These are phyloP conservation scores for Dendrophyllia cribrosa DNA, from an alignment of 64 coral and sea anemone species.

Conservation along the genomic window DNA sequence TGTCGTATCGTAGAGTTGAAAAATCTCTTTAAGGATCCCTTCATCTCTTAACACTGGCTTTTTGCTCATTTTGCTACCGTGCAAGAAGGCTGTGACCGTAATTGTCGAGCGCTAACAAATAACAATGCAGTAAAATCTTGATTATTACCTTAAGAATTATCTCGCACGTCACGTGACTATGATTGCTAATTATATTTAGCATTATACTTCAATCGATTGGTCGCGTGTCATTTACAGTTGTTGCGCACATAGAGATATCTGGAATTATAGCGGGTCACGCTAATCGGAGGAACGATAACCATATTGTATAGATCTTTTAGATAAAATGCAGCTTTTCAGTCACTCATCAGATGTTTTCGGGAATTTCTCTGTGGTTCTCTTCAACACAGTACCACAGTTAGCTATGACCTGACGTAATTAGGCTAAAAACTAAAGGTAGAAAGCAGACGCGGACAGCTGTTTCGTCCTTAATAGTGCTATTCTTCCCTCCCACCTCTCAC, in stretches of 20 bases:
- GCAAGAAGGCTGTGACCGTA: not conserved
- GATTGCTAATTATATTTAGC: not conserved
- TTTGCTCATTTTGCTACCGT: slow-evolving; percentile 1
- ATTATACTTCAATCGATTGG: not conserved
- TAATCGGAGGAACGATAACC: not conserved
- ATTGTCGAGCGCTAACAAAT: not conserved
- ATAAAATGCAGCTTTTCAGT: not conserved
- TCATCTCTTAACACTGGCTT: slow-evolving; percentile 66
- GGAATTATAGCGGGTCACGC: not conserved
- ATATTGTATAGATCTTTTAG: not conserved
- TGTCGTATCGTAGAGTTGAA: slow-evolving; percentile 91
- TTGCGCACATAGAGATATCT: not conserved
- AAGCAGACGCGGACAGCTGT: too few relatives aligned
- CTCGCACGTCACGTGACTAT: not conserved
- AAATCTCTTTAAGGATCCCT: slow-evolving; percentile 88
- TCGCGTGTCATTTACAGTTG: not conserved
- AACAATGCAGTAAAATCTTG: not conserved
- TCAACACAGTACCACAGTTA: too few relatives aligned
- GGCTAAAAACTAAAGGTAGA: too few relatives aligned
- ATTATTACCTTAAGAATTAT: not conserved
- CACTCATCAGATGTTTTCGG: not conserved
- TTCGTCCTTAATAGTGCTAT: too few relatives aligned
- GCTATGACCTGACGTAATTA: too few relatives aligned
- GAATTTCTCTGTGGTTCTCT: too few relatives aligned
- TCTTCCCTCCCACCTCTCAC: too few relatives aligned